Evolutionary conservation across 2,888 invertebrate species (phyloP), one percentile per base, ranked within the genome.

Genomic region (Rhabditoides inermis): DNA sequence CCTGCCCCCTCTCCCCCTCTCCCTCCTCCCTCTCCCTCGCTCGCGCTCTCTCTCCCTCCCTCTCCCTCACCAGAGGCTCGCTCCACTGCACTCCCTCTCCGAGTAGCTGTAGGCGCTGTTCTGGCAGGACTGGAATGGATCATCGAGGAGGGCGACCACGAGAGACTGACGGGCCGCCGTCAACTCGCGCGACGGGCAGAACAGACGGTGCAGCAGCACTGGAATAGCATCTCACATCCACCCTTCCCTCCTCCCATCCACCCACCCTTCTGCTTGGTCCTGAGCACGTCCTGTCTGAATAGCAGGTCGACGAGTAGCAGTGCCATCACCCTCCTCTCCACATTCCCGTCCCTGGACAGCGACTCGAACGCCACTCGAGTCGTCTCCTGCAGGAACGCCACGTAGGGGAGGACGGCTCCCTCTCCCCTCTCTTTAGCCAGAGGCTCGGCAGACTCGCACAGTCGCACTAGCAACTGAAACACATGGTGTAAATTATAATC

Each of bases 101-200:
- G 15, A 61, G 18, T 7, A 55, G 32, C 1, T 45, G n/a, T 12
- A 61, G 2, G 63, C 59, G 1, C 45, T 48, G 0, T 40, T 49
- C 45, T 62, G 62, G 18, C 60, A 60, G 5, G 59, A 22, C 35
- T 63, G 60, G 39, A 60, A 64, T 0, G 60, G 56, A 48, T 66
- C 66, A 45, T 63, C 62, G 12, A 63, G 53, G 25, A 61, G 61
- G 3, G 39, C 44, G 10, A 61, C 27, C 15, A 63, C 45, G 0
- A 52, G 35, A n/a, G 40, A 40, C 22, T 49, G 51, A 12, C 54
- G 47, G 28, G 53, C 54, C 2, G 51, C 51, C 2, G 48, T 58
- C 2, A 61, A 45, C 2, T 28, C 46, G 45, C 12, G 45, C 15
- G 28, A 32, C 18, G 12, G 36, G 18, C 12, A 45, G 45, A 30